phyloP scores from a whole-genome alignment of 2,797 vertebrate genomes.

The Hafferia zeledoni region DNA sequence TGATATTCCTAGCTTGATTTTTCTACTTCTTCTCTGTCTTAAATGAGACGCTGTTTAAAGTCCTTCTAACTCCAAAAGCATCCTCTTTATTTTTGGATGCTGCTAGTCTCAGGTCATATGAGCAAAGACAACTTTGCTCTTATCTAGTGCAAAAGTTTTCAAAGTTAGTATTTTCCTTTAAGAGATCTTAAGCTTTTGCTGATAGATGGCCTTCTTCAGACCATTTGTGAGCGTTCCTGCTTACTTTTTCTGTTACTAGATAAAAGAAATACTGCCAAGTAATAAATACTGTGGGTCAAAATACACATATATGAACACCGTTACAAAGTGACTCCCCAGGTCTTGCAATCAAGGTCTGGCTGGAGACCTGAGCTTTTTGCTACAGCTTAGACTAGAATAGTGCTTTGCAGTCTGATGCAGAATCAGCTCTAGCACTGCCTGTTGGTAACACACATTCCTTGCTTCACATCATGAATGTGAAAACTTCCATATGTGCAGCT shows the following conservation, averaged over 20 bases:
- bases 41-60: background rate
- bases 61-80: background rate
- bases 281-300: background rate
- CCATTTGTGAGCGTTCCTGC: background rate
- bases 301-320: background rate
- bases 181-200: background rate
- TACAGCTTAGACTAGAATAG: background rate
- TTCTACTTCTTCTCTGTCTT: background rate
- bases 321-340: background rate
- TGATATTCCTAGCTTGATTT: background rate
- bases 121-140: background rate
- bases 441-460: background rate
- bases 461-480: background rate
- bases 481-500: conserved; percentile 32
- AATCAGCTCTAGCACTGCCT: background rate
- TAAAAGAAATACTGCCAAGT: background rate
- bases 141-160: background rate
- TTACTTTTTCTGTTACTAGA: background rate
- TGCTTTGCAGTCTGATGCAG: background rate
- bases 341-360: background rate
- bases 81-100: background rate
- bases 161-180: background rate
- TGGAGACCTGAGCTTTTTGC: background rate
- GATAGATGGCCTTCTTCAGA: background rate
- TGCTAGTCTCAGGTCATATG: background rate